These are phyloP conservation scores for Caiman crocodilus DNA, from an alignment of 2,797 vertebrate genomes.

Conservation along the genomic window DNA sequence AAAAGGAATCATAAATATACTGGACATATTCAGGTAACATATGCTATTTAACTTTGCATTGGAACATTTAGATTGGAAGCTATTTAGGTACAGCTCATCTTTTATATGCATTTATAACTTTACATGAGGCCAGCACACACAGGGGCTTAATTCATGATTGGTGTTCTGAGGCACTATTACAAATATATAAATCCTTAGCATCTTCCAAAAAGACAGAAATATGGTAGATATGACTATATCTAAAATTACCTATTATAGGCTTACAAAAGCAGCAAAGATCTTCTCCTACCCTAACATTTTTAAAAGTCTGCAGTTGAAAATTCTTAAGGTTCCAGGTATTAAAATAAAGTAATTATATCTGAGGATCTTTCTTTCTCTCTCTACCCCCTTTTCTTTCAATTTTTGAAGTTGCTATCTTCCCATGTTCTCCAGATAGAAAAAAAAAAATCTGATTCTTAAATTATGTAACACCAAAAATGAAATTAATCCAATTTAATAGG, in stretches of 20 bases:
- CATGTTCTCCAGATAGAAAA: background rate
- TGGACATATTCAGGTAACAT: background rate
- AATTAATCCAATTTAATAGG: background rate
- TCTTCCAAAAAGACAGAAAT: background rate
- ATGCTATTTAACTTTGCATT: background rate
- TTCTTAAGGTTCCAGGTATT: background rate
- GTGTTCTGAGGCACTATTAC: background rate
- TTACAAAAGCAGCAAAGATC: rapidly evolving
- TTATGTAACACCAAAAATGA: background rate
- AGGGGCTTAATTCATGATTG: background rate
- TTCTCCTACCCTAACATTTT: background rate
- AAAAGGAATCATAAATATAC: background rate
- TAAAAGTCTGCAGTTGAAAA: background rate
- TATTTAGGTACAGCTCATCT: background rate
- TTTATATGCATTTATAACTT: background rate
- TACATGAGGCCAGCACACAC: background rate
- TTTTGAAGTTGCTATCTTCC: background rate
- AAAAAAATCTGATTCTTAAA: background rate
- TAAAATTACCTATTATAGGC: background rate
- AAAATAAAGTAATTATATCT: background rate
- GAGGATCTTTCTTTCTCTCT: background rate
- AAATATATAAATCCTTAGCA: background rate
- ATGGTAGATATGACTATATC: background rate
- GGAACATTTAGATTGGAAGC: background rate
- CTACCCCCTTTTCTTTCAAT: too few relatives aligned